Evolutionary conservation across 2,888 invertebrate species (phyloP), one percentile per base, ranked within the genome.

Genomic region (Lepidocyrtinus sp.): DNA sequence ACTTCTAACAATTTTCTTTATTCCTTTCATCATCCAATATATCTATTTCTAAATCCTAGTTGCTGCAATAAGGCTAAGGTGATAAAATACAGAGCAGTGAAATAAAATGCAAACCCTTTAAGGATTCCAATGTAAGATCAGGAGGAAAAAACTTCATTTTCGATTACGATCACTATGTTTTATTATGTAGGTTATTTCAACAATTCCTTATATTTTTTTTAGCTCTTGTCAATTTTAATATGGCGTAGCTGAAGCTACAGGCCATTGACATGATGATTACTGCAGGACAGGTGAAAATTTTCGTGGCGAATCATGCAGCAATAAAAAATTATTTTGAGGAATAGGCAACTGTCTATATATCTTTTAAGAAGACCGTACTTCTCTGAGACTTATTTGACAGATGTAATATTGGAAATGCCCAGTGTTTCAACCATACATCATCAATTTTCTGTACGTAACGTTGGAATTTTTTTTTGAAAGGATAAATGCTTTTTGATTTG

Each of bases 1-100:
- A 68, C n/a, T n/a, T n/a, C n/a, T 45, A 73, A 62, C 69, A 73
- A 79, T 73, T 80, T 80, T 55, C n/a, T n/a, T 24, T 69, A 80
- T 75, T 55, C 70, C 36, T 74, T 79, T 69, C 70, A 69, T 73
- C 68, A 79, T 79, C 69, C 68, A 63, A 74, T 74, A n/a, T n/a
- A n/a, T 79, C 74, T 63, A 17, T 69, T 46, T 50, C 26, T 50
- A n/a, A n/a, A n/a, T n/a, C n/a, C n/a, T n/a, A n/a, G n/a, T n/a
- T n/a, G n/a, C n/a, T n/a, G n/a, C n/a, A n/a, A n/a, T n/a, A n/a
- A n/a, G n/a, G n/a, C n/a, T n/a, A n/a, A n/a, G n/a, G n/a, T n/a
- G n/a, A n/a, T n/a, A n/a, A n/a, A n/a, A n/a, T n/a, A n/a, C n/a
- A n/a, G n/a, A n/a, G n/a, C n/a, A n/a, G n/a, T n/a, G n/a, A n/a